Evolutionary conservation across 2,113 vertebrate species (phyloP), one percentile per base, ranked within the genome.

Genomic region (Heteronetta atricapilla): DNA sequence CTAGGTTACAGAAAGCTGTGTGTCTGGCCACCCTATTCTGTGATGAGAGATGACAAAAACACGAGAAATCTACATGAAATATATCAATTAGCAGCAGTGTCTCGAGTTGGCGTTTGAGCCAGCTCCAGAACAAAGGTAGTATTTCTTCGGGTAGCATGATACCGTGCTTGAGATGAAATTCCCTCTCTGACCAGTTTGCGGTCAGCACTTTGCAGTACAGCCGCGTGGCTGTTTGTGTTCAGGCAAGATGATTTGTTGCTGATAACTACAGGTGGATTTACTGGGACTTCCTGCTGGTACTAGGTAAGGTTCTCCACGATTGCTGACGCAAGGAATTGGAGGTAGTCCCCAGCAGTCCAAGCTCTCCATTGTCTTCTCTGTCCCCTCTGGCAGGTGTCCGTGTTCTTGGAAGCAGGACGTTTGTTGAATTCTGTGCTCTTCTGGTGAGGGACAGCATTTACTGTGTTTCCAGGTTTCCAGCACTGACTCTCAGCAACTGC

Each of bases 301-400:
- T 14, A 48, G 46, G 68, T 58, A 6, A 29, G n/a, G 73, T 82
- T 69, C 40, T 88, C 17, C 10, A 0, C 70, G 59, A 38, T 31
- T 88, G 60, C 40, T 75, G 53, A 18, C 56, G 25, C 19, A 76
- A 34, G 62, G 56, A 78, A 29, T 90, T 90, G 25, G 40, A 78
- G 58, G 25, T 22, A 13, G 26, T 10, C 17, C 5, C 22, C 42
- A 1, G 3, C 33, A 48, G 28, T 42, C 16, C 0, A 6, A 19
- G 33, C 56, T 70, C 88, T 50, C 67, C 17, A 10, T 73, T 29
- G 31, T 56, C 4, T 4, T 73, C 46, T 36, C 8, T 2, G 3
- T 28, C 50, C 19, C 11, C 16, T 53, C 1, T 0, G 22, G 26
- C 29, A 23, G 67, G 60, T 55, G 50, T 60, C 15, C 0, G 0